Base-by-base conservation (phyloP, 1,140 invertebrate species). In the Zelostemma sp. region DNA sequence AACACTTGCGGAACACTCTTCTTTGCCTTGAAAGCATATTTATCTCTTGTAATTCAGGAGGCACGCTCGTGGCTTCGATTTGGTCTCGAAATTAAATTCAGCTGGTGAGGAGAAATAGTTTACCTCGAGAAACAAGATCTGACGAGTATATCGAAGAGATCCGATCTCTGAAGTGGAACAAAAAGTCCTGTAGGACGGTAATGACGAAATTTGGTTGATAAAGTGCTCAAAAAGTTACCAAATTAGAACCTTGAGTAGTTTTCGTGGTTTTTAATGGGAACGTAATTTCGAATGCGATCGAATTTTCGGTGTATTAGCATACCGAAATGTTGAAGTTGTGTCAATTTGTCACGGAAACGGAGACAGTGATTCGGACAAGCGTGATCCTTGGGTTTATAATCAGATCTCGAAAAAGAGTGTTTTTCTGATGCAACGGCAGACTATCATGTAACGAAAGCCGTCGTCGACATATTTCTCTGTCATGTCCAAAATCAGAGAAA, bases 41-140 rank as follows among this genome's bases (percentile, higher is more conserved):
- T 69, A 53, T 53, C 57, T 45, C 58, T 62, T 59, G 68, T 71
- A 62, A 66, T 59, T 71, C 45, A 40, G 48, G 12, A 48, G 49
- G 57, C 28, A 21, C 1, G 3, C 40, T 43, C 11, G 17, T 2
- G 41, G 41, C 17, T 43, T 38, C 56, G 61, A 65, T 65, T 62
- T 47, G 21, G 62, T 61, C 58, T 47, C 43, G 11, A 65, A 70
- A 65, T 70, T 65, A 51, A 70, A 64, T 68, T 68, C 49, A 58
- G 19, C 14, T 57, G 33, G 17, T 43, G 33, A 6, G 33, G n/a
- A 2, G 11, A 35, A 35, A 35, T n/a, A 35, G 33, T 35, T n/a
- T 35, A 35, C 11, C 1, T 35, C 11, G 11, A 25, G 33, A 35
- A 9, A 35, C 33, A 35, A 35, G 33, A 35, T n/a, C 33, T 35